A percentile compares a stretch with the other conserved stretches of the same genome.
phyloP scores from a whole-genome alignment of 2,113 vertebrate genomes.

The Zeus faber region DNA sequence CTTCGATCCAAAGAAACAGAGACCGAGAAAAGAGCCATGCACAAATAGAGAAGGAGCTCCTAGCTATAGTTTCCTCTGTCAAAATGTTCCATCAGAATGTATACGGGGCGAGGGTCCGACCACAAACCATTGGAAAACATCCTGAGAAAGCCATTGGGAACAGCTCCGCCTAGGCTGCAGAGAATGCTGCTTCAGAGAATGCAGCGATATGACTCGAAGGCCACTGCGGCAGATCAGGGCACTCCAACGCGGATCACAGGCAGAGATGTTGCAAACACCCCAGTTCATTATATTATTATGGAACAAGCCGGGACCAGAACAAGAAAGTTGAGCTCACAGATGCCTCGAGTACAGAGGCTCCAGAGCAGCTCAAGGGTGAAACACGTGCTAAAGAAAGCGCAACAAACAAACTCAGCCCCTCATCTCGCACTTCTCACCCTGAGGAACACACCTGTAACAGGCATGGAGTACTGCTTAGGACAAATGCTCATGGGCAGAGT shows the following conservation, averaged over 20 bases:
- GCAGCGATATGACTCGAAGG: background rate
- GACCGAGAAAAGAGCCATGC: conserved; percentile 7
- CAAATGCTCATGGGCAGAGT: conserved; percentile 1
- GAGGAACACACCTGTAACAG: conserved; percentile 5
- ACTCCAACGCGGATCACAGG: background rate
- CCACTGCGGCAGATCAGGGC: conserved; percentile 6
- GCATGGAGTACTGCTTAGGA: background rate
- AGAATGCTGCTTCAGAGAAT: conserved; percentile 5
- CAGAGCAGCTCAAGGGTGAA: background rate
- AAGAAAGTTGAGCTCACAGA: background rate
- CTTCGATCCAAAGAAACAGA: conserved; percentile 22
- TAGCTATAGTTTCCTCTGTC: conserved; percentile 15
- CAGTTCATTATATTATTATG: too few relatives aligned
- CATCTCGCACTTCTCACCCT: conserved; percentile 8
- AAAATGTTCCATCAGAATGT: conserved; percentile 11
- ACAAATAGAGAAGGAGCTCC: conserved; percentile 21
- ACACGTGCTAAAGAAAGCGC: background rate
- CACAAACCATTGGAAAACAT: conserved; percentile 14
- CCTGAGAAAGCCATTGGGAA: conserved; percentile 9
- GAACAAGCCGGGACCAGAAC: background rate
- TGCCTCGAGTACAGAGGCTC: background rate
- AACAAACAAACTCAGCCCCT: background rate
- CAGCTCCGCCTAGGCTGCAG: conserved; percentile 14
- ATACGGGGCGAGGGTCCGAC: conserved; percentile 1
- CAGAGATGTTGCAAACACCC: too few relatives aligned